phyloP scores from a whole-genome alignment of 2,113 vertebrate genomes.

The Anolis carolinensis region DNA sequence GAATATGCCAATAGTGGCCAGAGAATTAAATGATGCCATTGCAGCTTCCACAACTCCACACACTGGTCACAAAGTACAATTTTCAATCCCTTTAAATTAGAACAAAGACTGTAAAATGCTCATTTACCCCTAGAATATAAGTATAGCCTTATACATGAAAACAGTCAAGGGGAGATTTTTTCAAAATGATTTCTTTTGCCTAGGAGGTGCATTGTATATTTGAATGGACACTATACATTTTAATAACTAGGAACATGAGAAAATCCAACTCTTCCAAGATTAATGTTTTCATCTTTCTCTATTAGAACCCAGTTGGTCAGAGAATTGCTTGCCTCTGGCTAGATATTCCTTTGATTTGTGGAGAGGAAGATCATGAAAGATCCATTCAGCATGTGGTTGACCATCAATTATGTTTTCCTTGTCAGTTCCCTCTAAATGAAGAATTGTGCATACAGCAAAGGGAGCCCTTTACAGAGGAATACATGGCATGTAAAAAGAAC shows the following conservation, averaged over 20 bases:
- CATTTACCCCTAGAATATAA: not conserved
- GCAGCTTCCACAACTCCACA: too few species aligned
- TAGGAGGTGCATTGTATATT: not conserved
- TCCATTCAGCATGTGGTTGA: not conserved
- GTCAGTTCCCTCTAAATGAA: not conserved
- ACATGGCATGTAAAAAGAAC: fast-evolving
- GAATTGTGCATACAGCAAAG: fast-evolving
- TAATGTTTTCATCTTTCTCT: not conserved
- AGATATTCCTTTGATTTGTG: not conserved
- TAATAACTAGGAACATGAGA: not conserved
- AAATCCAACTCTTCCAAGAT: fast-evolving
- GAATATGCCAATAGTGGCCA: too few species aligned
- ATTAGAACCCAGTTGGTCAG: not conserved
- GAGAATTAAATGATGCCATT: too few species aligned
- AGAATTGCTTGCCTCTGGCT: not conserved
- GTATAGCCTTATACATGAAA: not conserved
- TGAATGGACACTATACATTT: not conserved
- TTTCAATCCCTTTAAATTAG: not conserved
- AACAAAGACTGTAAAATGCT: not conserved
- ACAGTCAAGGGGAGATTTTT: not conserved
- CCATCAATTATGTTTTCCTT: not conserved
- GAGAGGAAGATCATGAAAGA: fast-evolving
- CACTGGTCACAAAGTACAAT: too few species aligned
- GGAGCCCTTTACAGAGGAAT: not conserved
- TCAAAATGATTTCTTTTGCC: not conserved